Evolutionary conservation across 2,797 vertebrate genomes (phyloP).

Genomic region (Lateolabrax maculatus): DNA sequence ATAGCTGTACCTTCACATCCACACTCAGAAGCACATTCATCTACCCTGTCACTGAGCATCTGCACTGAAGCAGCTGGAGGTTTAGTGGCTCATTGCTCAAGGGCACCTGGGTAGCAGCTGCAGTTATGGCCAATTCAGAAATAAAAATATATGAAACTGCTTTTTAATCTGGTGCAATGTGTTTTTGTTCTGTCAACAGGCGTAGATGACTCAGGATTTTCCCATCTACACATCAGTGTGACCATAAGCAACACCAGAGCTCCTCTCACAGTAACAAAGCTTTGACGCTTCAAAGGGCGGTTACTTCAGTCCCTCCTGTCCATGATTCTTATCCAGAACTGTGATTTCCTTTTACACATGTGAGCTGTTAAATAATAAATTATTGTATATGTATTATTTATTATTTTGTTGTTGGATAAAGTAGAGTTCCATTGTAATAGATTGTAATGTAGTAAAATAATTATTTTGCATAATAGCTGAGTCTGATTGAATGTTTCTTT

Average conservation of each 20-base stretch:
- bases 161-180: neutral
- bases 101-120: neutral
- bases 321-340: conserved; percentile 27
- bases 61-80: neutral
- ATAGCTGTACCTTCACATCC: no score
- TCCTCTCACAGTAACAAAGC: neutral
- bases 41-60: neutral
- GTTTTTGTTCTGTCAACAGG: conserved; percentile 48
- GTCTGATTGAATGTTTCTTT: conserved; percentile 28
- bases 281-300: conserved; percentile 38
- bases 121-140: neutral
- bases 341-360: conserved; percentile 30
- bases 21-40: no score
- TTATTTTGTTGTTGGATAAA: conserved; percentile 58
- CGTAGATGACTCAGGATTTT: neutral
- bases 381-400: conserved; percentile 77
- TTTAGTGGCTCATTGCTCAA: neutral
- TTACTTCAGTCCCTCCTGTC: conserved; percentile 13
- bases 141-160: neutral
- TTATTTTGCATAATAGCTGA: conserved; percentile 81
- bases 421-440: conserved; percentile 58
- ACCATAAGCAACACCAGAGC: neutral
- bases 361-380: conserved; percentile 45
- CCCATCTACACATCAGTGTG: neutral
- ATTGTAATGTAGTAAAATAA: conserved; percentile 75